Conservation (phyloP, 2,797 vertebrate species). For the Myotis vivesi region DNA sequence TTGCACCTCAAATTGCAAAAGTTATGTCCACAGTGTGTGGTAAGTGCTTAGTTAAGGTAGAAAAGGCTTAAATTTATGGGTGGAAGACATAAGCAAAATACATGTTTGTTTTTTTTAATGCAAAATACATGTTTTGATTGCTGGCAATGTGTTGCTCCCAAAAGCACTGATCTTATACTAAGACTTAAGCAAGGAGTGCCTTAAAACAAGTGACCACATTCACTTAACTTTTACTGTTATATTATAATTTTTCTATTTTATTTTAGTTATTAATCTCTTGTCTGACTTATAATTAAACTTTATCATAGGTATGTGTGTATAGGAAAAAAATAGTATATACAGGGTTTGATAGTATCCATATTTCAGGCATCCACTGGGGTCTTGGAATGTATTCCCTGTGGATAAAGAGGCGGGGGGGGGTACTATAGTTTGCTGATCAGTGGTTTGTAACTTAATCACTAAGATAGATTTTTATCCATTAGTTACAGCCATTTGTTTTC, state of each 20-base stretch:
- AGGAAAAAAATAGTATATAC: background rate
- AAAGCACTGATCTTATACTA: background rate
- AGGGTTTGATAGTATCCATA: background rate
- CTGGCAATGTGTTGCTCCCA: background rate
- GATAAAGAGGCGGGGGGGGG: background rate
- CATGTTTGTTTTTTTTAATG: background rate
- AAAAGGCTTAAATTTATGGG: background rate
- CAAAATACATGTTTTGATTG: background rate
- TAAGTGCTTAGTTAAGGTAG: background rate
- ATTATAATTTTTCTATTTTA: background rate
- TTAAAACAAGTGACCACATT: background rate
- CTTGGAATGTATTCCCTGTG: background rate
- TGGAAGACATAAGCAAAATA: background rate
- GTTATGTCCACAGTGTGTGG: background rate
- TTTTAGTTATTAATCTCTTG: background rate
- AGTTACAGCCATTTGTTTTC: background rate
- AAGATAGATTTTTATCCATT: background rate
- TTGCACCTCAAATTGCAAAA: background rate
- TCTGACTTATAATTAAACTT: background rate
- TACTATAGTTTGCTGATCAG: background rate
- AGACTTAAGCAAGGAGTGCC: background rate
- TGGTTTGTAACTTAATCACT: background rate
- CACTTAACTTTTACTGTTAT: background rate
- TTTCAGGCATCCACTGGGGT: background rate
- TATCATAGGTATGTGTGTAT: background rate